Percentiles rank a stretch among this genome's conserved stretches.
Evolutionary conservation across 2,888 invertebrate genomes (phyloP).

Genomic region (Megastigmus dorsalis): DNA sequence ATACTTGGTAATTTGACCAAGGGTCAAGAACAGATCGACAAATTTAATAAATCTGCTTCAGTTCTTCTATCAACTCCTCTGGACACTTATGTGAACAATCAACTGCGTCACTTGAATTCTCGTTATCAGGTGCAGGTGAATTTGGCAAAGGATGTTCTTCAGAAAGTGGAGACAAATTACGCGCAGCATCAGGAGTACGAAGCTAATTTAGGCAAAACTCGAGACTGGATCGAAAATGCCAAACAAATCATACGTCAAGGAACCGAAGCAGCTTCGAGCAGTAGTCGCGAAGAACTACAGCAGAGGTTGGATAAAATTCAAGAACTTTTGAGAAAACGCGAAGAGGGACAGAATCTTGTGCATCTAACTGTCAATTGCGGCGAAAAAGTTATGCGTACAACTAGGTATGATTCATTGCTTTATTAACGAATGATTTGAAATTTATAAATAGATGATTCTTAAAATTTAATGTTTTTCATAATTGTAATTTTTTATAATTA

Average conservation of each 20-base stretch:
- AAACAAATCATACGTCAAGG: conserved; percentile 88
- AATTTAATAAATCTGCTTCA: conserved; percentile 87
- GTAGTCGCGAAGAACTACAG: conserved; percentile 89
- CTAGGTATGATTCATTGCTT: no score
- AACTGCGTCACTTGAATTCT: conserved; percentile 89
- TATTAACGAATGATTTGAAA: no score
- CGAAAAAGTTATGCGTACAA: conserved; percentile 91
- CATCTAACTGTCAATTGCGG: conserved; percentile 92
- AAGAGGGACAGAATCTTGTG: conserved; percentile 90
- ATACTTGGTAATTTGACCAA: conserved; percentile 84
- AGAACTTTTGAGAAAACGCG: conserved; percentile 86
- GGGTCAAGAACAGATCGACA: conserved; percentile 88
- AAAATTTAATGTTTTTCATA: background rate
- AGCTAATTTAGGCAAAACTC: conserved; percentile 84
- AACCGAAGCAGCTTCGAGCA: conserved; percentile 85
- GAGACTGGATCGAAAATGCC: conserved; percentile 91
- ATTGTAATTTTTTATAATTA: background rate
- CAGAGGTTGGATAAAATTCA: conserved; percentile 86
- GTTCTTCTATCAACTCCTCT: conserved; percentile 87
- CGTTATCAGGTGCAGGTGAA: conserved; percentile 92
- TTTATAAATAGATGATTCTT: no score
- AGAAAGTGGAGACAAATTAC: conserved; percentile 91
- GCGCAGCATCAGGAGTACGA: conserved; percentile 90
- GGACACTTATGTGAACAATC: conserved; percentile 91
- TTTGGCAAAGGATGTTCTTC: conserved; percentile 90